Conservation (phyloP, 1,140 invertebrate genomes). For the Temnothorax nylanderi region DNA sequence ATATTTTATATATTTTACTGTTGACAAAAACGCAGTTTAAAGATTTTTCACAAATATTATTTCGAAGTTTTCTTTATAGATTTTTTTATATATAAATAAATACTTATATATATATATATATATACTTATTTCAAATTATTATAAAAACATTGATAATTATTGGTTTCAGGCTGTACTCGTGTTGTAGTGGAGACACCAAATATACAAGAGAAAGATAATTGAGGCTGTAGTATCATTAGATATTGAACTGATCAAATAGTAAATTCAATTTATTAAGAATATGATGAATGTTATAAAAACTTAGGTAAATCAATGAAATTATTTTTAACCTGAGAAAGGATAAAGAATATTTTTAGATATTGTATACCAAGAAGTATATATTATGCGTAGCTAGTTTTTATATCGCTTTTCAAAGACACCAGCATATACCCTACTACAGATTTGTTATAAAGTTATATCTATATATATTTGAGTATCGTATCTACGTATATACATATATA, state of each 20-base stretch:
- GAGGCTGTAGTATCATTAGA: constrained; percentile 56
- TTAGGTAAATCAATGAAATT: not conserved
- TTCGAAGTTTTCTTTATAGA: constrained; percentile 39
- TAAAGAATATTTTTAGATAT: constrained; percentile 40
- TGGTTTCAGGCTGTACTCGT: constrained; percentile 77
- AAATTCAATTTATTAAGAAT: constrained; percentile 15
- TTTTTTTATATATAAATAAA: constrained; percentile 47
- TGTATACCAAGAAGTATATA: constrained; percentile 39
- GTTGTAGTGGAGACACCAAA: constrained; percentile 65
- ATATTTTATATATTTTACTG: constrained; percentile 24
- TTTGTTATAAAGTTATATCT: not conserved
- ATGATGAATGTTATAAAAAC: not conserved
- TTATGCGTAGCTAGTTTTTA: constrained; percentile 16
- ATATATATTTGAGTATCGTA: not conserved
- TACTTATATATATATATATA: constrained; percentile 53
- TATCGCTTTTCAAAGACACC: constrained; percentile 12
- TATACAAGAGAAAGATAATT: constrained; percentile 68
- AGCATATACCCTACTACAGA: not conserved
- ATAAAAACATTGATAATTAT: constrained; percentile 72
- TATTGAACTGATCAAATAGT: constrained; percentile 32
- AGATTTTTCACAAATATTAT: constrained; percentile 47
- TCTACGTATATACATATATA: not conserved
- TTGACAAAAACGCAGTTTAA: not conserved
- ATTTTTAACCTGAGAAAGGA: constrained; percentile 14
- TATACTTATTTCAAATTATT: constrained; percentile 37